Evolutionary conservation across 1,140 invertebrate species (phyloP).

Genomic region (Agrilus planipennis): DNA sequence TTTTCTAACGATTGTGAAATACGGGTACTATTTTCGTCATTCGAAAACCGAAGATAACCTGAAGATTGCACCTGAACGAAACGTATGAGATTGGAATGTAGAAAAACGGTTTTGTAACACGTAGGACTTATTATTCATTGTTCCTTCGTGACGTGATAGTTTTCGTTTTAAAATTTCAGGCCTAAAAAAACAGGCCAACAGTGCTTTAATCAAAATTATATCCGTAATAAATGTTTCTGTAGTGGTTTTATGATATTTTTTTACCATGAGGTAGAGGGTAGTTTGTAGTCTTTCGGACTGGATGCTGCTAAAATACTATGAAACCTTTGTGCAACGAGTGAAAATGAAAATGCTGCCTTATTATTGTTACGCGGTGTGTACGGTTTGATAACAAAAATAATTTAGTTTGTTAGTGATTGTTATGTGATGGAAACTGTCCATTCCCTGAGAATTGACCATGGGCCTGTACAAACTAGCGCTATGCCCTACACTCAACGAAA

Average conservation of each 20-base stretch:
- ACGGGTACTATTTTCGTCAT: no score
- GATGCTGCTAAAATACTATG: not conserved
- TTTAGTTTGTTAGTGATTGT: constrained; percentile 22
- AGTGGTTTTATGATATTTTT: not conserved
- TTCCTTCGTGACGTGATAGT: not conserved
- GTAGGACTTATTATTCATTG: not conserved
- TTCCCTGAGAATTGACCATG: constrained; percentile 30
- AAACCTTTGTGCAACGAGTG: constrained; percentile 6
- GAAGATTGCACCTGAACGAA: no score
- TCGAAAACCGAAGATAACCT: no score
- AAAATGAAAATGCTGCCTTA: constrained; percentile 9
- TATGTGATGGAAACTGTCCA: constrained; percentile 28
- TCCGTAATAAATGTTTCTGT: not conserved
- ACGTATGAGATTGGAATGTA: no score
- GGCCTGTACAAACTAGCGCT: constrained; percentile 27
- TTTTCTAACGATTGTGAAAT: constrained; percentile 2
- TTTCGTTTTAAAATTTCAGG: not conserved
- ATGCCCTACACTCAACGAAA: constrained; percentile 30
- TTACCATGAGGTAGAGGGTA: constrained; percentile 1
- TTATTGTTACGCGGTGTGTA: constrained; percentile 10
- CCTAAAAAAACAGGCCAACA: no score
- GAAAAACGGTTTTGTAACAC: not conserved
- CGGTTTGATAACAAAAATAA: constrained; percentile 11
- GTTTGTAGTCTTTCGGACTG: constrained; percentile 3
- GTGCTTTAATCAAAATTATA: not conserved